Evolutionary conservation across 2,797 vertebrate genomes (phyloP).

Genomic region (Phataginus tricuspis): DNA sequence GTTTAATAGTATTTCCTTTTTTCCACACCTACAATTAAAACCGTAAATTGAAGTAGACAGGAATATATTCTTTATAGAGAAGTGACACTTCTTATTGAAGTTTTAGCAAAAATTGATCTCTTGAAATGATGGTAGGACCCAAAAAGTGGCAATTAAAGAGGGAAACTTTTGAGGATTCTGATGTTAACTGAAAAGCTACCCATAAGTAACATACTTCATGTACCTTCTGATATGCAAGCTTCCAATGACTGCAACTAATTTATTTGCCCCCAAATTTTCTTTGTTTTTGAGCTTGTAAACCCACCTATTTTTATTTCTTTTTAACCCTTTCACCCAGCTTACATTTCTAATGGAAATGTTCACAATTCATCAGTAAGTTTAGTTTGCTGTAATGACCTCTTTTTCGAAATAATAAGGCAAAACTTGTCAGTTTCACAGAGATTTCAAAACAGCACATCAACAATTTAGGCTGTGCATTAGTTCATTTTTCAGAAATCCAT

Average conservation of each 20-base stretch:
- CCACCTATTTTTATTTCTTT: conserved; percentile 80
- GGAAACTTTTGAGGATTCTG: background rate
- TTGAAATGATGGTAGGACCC: background rate
- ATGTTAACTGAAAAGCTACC: background rate
- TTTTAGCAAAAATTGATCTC: conserved; percentile 10
- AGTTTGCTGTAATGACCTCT: conserved; percentile 87
- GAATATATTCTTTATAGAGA: background rate
- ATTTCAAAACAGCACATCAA: conserved; percentile 56
- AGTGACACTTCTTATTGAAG: background rate
- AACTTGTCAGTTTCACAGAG: conserved; percentile 76
- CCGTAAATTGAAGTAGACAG: background rate
- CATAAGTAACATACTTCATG: background rate
- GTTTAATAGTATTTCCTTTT: conserved; percentile 5
- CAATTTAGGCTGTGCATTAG: conserved; percentile 11
- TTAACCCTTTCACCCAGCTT: conserved; percentile 93
- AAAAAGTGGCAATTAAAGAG: conserved; percentile 3
- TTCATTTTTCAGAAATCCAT: no score
- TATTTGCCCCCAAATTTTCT: background rate
- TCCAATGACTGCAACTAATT: background rate
- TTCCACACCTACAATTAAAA: background rate
- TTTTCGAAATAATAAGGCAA: conserved; percentile 65
- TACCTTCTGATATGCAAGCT: background rate
- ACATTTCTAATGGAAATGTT: conserved; percentile 91
- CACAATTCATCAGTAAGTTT: conserved; percentile 94
- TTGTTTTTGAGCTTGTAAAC: conserved; percentile 65